phyloP scores from a whole-genome alignment of 2,113 vertebrate genomes.

The Mastomys natalensis region DNA sequence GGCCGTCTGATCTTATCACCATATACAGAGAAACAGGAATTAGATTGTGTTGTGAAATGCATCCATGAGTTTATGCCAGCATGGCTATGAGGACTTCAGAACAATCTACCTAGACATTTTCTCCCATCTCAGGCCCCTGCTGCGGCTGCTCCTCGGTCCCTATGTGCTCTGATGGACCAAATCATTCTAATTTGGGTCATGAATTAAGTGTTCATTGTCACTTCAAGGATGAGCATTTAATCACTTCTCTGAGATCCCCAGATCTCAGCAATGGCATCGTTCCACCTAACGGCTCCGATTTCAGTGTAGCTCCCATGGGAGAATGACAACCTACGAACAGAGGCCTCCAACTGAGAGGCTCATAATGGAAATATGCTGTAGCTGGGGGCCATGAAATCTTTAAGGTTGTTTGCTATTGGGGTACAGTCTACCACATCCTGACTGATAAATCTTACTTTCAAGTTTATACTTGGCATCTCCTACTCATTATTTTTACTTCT shows the following conservation, averaged over 20 bases:
- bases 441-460: not conserved
- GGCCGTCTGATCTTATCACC: not conserved
- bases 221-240: not conserved
- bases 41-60: conserved; percentile 1
- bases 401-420: not conserved
- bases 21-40: not conserved
- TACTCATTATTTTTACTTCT: not conserved
- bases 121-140: not conserved
- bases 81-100: not conserved
- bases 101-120: not conserved
- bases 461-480: not conserved
- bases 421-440: not conserved
- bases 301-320: not conserved
- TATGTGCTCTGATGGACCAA: not conserved
- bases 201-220: not conserved
- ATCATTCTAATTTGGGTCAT: not conserved
- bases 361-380: not conserved
- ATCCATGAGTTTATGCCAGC: not conserved
- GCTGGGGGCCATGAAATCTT: not conserved
- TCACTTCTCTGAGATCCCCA: not conserved
- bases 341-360: not conserved
- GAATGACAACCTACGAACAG: not conserved
- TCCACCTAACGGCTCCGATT: not conserved
- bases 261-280: not conserved
- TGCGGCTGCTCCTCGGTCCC: rapidly evolving